Conservation (phyloP, 2,888 invertebrate genomes). For the Elegia similella region DNA sequence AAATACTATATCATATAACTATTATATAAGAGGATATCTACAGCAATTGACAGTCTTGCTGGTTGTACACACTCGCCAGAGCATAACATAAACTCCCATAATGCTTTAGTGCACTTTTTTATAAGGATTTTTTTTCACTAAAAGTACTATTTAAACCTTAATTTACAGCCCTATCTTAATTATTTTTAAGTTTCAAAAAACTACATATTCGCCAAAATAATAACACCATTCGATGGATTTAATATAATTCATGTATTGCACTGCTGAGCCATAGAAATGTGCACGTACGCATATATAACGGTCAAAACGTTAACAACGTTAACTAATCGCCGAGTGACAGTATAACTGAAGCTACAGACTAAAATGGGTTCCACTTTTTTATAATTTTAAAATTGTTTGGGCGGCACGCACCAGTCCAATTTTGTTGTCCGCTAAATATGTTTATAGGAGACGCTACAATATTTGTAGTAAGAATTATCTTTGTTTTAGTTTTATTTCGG, state of each 20-base stretch:
- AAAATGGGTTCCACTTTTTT: too few relatives aligned
- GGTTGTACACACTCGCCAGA: slow-evolving; percentile 66
- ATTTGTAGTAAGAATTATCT: too few relatives aligned
- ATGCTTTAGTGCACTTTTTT: slow-evolving; percentile 50
- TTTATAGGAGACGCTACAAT: too few relatives aligned
- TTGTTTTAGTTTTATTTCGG: too few relatives aligned
- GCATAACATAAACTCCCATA: slow-evolving; percentile 56
- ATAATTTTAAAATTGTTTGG: too few relatives aligned
- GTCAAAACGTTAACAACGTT: too few relatives aligned
- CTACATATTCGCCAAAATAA: slow-evolving; percentile 53
- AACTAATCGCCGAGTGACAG: too few relatives aligned
- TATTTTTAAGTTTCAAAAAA: slow-evolving; percentile 48
- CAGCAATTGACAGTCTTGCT: slow-evolving; percentile 81
- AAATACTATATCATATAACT: slow-evolving; percentile 79
- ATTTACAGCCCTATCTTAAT: slow-evolving; percentile 66
- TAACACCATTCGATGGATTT: slow-evolving; percentile 66
- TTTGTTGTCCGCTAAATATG: too few relatives aligned
- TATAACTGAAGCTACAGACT: too few relatives aligned
- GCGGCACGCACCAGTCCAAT: too few relatives aligned
- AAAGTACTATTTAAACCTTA: slow-evolving; percentile 59
- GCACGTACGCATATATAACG: slow-evolving; percentile 15
- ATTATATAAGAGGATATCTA: slow-evolving; percentile 73
- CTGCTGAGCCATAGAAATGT: slow-evolving; percentile 47
- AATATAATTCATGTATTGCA: slow-evolving; percentile 62
- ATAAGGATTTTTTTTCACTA: slow-evolving; percentile 42